Conservation (phyloP, 2,888 invertebrate genomes). For the Habrosyne pyritoides region DNA sequence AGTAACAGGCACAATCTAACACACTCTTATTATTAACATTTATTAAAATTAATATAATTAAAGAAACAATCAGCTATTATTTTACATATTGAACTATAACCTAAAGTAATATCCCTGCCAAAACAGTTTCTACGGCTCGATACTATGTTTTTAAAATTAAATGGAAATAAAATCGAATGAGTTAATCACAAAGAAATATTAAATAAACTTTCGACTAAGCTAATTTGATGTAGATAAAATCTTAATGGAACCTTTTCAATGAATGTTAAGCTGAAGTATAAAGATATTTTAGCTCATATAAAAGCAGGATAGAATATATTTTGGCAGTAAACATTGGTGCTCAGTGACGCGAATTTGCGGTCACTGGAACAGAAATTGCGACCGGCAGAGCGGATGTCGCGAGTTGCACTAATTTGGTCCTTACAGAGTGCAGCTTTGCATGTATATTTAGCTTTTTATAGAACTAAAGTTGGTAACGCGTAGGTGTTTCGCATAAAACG, state of each 20-base stretch:
- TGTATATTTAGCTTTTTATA: constrained; percentile 19
- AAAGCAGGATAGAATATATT: not conserved
- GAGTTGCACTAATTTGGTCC: constrained; percentile 30
- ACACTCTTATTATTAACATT: too few species aligned
- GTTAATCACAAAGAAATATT: too few species aligned
- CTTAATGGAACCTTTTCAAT: not conserved
- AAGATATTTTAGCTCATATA: not conserved
- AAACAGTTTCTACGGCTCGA: too few species aligned
- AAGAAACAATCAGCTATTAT: too few species aligned
- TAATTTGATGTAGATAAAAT: too few species aligned
- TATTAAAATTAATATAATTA: too few species aligned
- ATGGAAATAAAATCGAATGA: too few species aligned
- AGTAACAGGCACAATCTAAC: too few species aligned
- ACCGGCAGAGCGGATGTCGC: constrained; percentile 27
- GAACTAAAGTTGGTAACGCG: not conserved
- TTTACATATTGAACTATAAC: too few species aligned
- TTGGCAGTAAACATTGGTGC: not conserved
- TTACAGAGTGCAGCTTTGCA: constrained; percentile 15
- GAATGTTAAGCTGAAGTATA: not conserved
- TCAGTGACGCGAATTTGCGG: not conserved
- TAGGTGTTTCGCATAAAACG: not conserved
- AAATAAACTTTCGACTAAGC: too few species aligned
- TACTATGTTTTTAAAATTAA: too few species aligned
- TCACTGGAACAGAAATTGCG: constrained; percentile 18
- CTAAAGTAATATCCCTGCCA: too few species aligned